phyloP scores from a whole-genome alignment of 1,140 invertebrate genomes.

The Zaprionus ghesquierei region DNA sequence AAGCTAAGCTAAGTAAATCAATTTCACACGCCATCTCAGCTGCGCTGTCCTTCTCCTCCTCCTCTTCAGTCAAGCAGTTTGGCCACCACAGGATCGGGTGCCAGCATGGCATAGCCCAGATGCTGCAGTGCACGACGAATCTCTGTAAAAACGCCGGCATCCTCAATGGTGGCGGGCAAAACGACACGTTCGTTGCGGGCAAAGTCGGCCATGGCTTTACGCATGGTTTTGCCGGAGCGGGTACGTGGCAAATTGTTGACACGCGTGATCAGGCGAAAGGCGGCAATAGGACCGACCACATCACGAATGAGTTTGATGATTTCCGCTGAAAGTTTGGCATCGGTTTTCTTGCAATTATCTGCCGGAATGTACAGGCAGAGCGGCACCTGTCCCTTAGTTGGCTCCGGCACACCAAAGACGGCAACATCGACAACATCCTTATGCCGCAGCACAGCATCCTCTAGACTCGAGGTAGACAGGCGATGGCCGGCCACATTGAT shows the following conservation, averaged over 20 bases:
- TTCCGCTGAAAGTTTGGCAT: constrained; percentile 86
- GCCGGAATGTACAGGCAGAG: constrained; percentile 92
- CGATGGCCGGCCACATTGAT: constrained; percentile 97
- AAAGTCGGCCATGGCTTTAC: constrained; percentile 93
- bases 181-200: constrained; percentile 90
- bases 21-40: not conserved
- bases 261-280: constrained; percentile 90
- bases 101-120: constrained; percentile 89
- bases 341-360: constrained; percentile 84
- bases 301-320: constrained; percentile 89
- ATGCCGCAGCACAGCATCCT: constrained; percentile 94
- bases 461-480: constrained; percentile 93
- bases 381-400: constrained; percentile 94
- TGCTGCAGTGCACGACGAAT: constrained; percentile 88
- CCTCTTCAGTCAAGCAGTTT: constrained; percentile 56
- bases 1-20: constrained; percentile 15
- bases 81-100: constrained; percentile 85
- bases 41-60: not conserved
- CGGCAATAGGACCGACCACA: constrained; percentile 94
- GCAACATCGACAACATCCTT: constrained; percentile 91
- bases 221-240: constrained; percentile 91
- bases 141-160: constrained; percentile 90
- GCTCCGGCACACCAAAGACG: constrained; percentile 94
- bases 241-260: constrained; percentile 92
- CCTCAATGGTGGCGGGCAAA: constrained; percentile 94